A percentile compares a stretch with the other conserved stretches of the same genome.
phyloP scores from a whole-genome alignment of 2,888 invertebrate genomes.

The Lottia gigantea region DNA sequence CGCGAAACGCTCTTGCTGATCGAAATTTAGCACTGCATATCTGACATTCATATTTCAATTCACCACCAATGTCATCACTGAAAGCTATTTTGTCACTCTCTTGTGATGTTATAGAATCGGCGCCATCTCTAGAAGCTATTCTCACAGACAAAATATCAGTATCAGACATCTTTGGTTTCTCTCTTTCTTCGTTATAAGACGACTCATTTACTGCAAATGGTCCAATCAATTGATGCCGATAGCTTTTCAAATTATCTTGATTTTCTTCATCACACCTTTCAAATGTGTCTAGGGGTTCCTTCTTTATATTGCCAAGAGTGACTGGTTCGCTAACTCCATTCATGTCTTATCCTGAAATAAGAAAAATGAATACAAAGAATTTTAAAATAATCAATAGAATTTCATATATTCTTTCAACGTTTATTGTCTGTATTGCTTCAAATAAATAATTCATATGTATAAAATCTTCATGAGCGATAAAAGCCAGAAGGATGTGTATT shows the following conservation, averaged over 20 bases:
- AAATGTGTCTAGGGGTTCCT: conserved; percentile 1
- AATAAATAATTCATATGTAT: too few species aligned
- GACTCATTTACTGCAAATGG: background rate
- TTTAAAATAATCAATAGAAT: background rate
- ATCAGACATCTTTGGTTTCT: background rate
- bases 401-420: too few species aligned
- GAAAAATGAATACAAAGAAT: background rate
- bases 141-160: background rate
- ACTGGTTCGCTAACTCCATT: conserved; percentile 1
- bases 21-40: conserved; percentile 42
- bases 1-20: conserved; percentile 26
- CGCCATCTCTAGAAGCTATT: background rate
- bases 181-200: background rate
- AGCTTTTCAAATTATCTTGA: background rate
- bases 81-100: background rate
- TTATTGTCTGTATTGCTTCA: too few species aligned
- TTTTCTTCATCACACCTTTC: background rate
- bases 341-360: background rate
- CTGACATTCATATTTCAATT: conserved; percentile 33
- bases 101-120: background rate
- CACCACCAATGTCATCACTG: background rate
- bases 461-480: too few species aligned
- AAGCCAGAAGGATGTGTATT: too few species aligned
- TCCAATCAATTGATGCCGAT: background rate
- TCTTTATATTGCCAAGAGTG: background rate